Base-by-base conservation (phyloP, 2,888 invertebrate genomes). In the Leptopilina myrica region DNA sequence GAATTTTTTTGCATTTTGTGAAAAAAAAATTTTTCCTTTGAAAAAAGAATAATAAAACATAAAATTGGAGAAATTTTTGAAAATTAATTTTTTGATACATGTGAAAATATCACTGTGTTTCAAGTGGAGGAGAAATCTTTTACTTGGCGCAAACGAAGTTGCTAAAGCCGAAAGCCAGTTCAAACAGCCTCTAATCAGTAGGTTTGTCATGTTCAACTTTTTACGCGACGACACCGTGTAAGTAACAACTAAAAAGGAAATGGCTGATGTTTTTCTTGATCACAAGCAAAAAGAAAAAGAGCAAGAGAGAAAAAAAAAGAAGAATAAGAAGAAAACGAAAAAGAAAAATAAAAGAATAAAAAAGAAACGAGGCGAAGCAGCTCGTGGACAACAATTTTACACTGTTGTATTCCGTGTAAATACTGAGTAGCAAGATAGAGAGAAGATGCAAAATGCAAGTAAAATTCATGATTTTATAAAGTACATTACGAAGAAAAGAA, bases 171-270 rank as follows among this genome's bases (percentile, higher is more conserved):
- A 76, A 81, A 79, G 80, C 78, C 81, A 86, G 82, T 83, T 83
- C 85, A 85, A 87, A 87, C 84, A 86, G 83, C 82, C 86, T 87
- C 85, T 87, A 87, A 88, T 89, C 86, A 87, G 82, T 82, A 81
- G 84, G 81, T 80, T 79, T 81, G 83, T 84, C 80, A 79, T 79
- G 84, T 64, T 85, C 83, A 77, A 84, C 85, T 85, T 84, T 85
- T 82, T 79, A 66, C 64, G 43, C 7, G 64, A 76, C 76, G 66
- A 56, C 15, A 73, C 56, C 73, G 56, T 73, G 56, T 26, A 77
- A 73, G 76, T 69, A 62, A 64, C 62, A 73, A 69, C 62, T 56
- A 26, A 59, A 33, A 62, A 79, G 75, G 64, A 77, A 64, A 77
- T 65, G 77, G 12, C 20, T 64, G 64, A 46, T 75, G 77, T 15